phyloP scores from a whole-genome alignment of 1,140 invertebrate genomes.

The Hesperophylax magnus region DNA sequence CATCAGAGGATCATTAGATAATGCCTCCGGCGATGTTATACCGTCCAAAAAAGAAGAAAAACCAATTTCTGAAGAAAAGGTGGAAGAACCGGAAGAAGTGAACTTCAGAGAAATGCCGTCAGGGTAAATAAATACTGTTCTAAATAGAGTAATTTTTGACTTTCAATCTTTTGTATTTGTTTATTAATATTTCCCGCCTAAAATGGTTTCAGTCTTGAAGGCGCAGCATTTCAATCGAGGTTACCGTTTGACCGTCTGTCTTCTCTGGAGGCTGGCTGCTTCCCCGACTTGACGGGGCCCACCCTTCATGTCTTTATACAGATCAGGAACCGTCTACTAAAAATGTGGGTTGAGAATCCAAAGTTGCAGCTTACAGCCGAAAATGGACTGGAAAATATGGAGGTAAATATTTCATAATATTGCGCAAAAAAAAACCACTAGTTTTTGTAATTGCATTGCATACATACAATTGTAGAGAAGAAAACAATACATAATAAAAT shows the following conservation, averaged over 20 bases:
- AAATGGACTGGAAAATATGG: slow-evolving; percentile 85
- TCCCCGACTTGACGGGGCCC: slow-evolving; percentile 90
- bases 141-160: not conserved
- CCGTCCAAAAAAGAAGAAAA: slow-evolving; percentile 69
- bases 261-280: slow-evolving; percentile 92
- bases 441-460: too few species aligned
- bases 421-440: too few species aligned
- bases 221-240: slow-evolving; percentile 93
- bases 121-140: slow-evolving; percentile 59
- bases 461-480: too few species aligned
- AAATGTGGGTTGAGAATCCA: slow-evolving; percentile 97
- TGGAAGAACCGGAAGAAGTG: slow-evolving; percentile 71
- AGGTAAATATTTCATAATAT: slow-evolving; percentile 64
- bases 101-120: slow-evolving; percentile 70
- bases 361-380: slow-evolving; percentile 92
- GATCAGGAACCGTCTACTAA: slow-evolving; percentile 93
- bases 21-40: not conserved
- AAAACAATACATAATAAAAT: too few species aligned
- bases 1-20: slow-evolving; percentile 58
- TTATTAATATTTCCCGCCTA: not conserved
- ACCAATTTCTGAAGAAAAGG: slow-evolving; percentile 62
- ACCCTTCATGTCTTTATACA: slow-evolving; percentile 93
- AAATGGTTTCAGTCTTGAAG: slow-evolving; percentile 80
- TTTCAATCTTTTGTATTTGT: not conserved
- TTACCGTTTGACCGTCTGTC: slow-evolving; percentile 97